Percentiles rank a stretch among this genome's conserved stretches.
These are phyloP conservation scores for Cynoglossus semilaevis DNA, from an alignment of 2,113 vertebrate genomes.

Conservation along the genomic window DNA sequence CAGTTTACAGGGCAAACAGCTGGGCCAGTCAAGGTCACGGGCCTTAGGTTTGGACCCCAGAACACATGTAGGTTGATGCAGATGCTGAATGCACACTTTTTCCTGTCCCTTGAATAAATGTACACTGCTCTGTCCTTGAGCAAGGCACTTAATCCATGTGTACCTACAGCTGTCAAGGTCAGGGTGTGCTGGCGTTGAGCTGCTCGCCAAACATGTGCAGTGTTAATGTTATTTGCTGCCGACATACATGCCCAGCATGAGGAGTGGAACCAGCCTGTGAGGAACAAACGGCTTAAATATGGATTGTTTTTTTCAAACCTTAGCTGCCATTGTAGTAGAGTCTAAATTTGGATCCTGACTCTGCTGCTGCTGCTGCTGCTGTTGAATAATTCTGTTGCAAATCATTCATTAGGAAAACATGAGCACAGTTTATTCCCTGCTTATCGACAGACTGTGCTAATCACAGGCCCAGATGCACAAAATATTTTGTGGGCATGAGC, in stretches of 20 bases:
- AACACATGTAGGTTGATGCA: not conserved
- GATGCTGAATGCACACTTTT: constrained; percentile 1
- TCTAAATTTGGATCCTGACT: constrained; percentile 33
- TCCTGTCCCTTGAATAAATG: constrained; percentile 8
- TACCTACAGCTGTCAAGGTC: constrained; percentile 1
- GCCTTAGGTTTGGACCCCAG: constrained; percentile 30
- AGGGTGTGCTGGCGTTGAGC: constrained; percentile 2
- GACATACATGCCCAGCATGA: constrained; percentile 37
- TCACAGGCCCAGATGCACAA: constrained; percentile 51
- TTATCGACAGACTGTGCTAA: constrained; percentile 50
- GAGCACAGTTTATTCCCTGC: constrained; percentile 53
- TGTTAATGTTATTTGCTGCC: constrained; percentile 12
- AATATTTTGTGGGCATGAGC: constrained; percentile 32
- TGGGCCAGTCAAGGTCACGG: constrained; percentile 38
- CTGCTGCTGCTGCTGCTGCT: constrained; percentile 25
- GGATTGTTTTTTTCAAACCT: constrained; percentile 14
- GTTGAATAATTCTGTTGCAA: constrained; percentile 38
- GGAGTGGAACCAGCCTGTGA: constrained; percentile 33
- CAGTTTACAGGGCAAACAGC: constrained; percentile 36
- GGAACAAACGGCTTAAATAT: constrained; percentile 49
- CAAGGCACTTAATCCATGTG: constrained; percentile 24
- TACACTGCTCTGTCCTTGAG: constrained; percentile 21
- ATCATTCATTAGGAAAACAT: constrained; percentile 51
- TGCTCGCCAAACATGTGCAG: constrained; percentile 10
- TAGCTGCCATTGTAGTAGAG: constrained; percentile 3